Evolutionary conservation across 2,888 invertebrate species (phyloP), one percentile per base, ranked within the genome.

Genomic region (Agonopterix subpropinquella): DNA sequence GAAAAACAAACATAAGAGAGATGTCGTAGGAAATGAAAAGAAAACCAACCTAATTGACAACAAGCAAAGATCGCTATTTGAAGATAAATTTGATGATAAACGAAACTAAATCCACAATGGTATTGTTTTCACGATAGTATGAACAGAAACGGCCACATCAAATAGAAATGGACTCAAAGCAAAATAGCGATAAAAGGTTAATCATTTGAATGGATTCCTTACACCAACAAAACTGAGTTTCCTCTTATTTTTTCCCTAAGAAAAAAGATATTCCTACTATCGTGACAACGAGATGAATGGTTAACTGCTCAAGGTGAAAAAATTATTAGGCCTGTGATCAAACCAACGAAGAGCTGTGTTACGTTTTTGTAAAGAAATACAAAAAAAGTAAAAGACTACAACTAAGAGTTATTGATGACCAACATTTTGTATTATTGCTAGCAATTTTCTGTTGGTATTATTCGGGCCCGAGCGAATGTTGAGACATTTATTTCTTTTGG

Each of bases 131-230:
- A 28, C 28, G 28, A 28, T 28, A 4, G 5, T 28, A 28, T 28
- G 28, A 28, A 28, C 5, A 28, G 7, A 28, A 28, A 28, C 28
- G 28, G 28, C 28, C n/a, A 42, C 13, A n/a, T 11, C 13, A 11
- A 42, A 57, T 54, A 60, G 53, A 56, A 54, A 59, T 59, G 59
- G 56, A 53, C 53, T 50, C 56, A 59, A 66, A 68, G 61, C 57
- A 64, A 69, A 72, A 66, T 62, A 67, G 56, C 60, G 62, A 65
- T 69, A 70, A 71, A 73, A 71, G 65, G 67, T 72, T 74, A 72
- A 75, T 77, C 70, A 76, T 74, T 67, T 61, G 66, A 73, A 75
- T 70, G 62, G 67, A 69, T 73, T 70, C 55, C 64, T 65, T 67
- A 67, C 67, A 71, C 69, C 68, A 73, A 72, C 72, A 75, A 62